phyloP scores from a whole-genome alignment of 2,888 invertebrate species.

The Andrena bucephala region DNA sequence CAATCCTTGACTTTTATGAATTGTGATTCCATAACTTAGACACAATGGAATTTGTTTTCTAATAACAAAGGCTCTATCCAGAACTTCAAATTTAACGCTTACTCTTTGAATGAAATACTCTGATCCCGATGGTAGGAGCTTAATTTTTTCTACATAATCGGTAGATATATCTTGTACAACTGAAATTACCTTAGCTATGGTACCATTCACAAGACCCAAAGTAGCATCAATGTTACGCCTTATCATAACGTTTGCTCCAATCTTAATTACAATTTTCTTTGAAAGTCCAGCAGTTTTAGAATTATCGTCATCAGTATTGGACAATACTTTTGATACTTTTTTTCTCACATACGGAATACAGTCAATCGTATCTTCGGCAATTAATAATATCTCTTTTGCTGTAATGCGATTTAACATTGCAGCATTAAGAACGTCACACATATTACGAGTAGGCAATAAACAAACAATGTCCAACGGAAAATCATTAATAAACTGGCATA shows the following conservation, averaged over 20 bases:
- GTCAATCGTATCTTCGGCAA: background rate
- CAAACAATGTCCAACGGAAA: background rate
- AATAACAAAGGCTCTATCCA: background rate
- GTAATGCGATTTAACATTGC: background rate
- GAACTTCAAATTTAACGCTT: conserved; percentile 2
- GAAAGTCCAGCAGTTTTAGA: background rate
- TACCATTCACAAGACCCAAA: too few relatives aligned
- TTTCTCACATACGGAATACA: background rate
- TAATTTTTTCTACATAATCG: background rate
- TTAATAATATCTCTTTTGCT: background rate
- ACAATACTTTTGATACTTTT: background rate
- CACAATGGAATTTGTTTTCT: background rate
- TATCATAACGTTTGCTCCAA: background rate
- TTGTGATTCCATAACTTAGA: background rate
- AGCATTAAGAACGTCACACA: background rate
- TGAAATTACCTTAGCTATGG: background rate
- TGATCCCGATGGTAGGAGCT: background rate
- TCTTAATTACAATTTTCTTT: background rate
- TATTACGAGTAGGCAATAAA: background rate
- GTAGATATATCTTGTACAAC: background rate
- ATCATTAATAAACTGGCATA: background rate
- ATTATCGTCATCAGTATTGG: background rate
- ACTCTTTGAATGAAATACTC: background rate
- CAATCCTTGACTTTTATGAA: background rate
- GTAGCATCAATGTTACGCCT: too few relatives aligned